Evolutionary conservation across 2,888 invertebrate species (phyloP), one percentile per base, ranked within the genome.

Genomic region (Allacma fusca): DNA sequence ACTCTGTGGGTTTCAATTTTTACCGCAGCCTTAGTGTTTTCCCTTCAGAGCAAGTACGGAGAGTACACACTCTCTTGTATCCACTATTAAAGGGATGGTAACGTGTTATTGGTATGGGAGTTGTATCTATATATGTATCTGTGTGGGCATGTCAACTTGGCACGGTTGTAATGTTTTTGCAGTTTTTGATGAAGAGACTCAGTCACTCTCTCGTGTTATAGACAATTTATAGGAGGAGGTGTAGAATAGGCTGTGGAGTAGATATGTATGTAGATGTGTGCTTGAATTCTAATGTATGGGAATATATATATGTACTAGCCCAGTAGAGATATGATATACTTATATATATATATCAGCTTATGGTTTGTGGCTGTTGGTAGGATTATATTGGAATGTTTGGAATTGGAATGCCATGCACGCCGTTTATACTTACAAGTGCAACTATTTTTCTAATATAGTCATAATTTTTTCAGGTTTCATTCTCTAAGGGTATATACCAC

Each of bases 391-490:
- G 34, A 34, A 34, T 34, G 34, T 34, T 34, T 34, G 4, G 34
- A 4, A 9, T 50, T 50, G 50, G 50, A 50, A 50, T 12, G 5
- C 2, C 50, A 50, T 50, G 19, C 16, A 34, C 4, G 34, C 4
- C 34, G 4, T 7, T 34, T 34, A 34, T 34, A 4, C 19, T 50
- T 19, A 50, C 2, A 50, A 5, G 50, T 50, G 50, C 16, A 50
- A 2, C 16, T 16, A 50, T 50, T 5, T n/a, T 50, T 50, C 50
- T 50, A 19, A 50, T 50, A 50, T 50, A 50, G 50, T n/a, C 50
- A 50, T 50, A 50, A 50, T 50, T 50, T 50, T 50, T 50, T 50
- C 7, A 40, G 40, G n/a, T 50, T 50, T 50, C 50, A n/a, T 50
- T 50, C n/a, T 50, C 50, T 50, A 50, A 34, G 34, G 34, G 34